Conservation (phyloP, 2,113 vertebrate species). For the Oryzias curvinotus region DNA sequence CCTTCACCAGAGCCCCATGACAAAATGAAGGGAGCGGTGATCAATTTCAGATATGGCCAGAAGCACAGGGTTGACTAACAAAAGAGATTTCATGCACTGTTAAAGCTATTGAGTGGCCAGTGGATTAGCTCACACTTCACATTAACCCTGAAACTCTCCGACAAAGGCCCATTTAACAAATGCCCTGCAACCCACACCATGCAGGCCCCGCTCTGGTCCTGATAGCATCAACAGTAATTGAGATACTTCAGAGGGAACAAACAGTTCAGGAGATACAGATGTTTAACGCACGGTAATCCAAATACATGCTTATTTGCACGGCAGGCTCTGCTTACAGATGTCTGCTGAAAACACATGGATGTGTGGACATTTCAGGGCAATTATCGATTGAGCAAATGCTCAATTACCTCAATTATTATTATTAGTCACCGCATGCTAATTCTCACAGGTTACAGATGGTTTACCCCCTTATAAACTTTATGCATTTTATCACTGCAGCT, state of each 20-base stretch:
- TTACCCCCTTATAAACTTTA: neutral
- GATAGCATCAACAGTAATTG: slow-evolving; percentile 68
- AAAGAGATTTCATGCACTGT: slow-evolving; percentile 77
- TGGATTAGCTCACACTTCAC: slow-evolving; percentile 75
- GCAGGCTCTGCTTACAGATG: neutral
- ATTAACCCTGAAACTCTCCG: slow-evolving; percentile 66
- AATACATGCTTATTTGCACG: slow-evolving; percentile 20
- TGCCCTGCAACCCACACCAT: slow-evolving; percentile 37
- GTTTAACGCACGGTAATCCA: slow-evolving; percentile 33
- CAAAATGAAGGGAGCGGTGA: slow-evolving; percentile 48
- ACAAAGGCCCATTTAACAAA: slow-evolving; percentile 70
- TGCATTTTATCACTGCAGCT: slow-evolving; percentile 1
- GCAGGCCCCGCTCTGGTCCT: slow-evolving; percentile 46
- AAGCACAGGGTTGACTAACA: slow-evolving; percentile 73
- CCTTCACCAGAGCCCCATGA: slow-evolving; percentile 47
- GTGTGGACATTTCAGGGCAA: slow-evolving; percentile 1
- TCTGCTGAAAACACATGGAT: neutral
- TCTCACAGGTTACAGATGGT: slow-evolving; percentile 1
- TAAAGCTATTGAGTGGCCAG: slow-evolving; percentile 75
- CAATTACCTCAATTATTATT: neutral
- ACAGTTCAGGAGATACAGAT: slow-evolving; percentile 41
- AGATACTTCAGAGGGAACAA: slow-evolving; percentile 59
- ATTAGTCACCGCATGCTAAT: neutral
- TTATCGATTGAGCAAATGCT: slow-evolving; percentile 17
- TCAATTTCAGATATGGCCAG: slow-evolving; percentile 75